These are phyloP conservation scores for Apamea epomidion DNA, from an alignment of 2,888 invertebrate genomes.

Conservation along the genomic window DNA sequence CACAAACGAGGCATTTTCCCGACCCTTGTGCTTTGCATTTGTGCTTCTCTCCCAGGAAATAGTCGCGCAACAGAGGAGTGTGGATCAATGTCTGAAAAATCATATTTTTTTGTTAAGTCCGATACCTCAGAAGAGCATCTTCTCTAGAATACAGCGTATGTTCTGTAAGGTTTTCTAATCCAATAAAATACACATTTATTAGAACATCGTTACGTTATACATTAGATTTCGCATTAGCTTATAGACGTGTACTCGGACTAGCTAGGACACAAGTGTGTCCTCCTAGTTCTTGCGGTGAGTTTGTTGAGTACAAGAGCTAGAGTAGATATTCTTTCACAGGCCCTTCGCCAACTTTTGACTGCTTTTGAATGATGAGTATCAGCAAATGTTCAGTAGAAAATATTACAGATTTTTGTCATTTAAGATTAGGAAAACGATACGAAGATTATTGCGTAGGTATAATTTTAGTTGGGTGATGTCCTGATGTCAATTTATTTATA, in stretches of 20 bases:
- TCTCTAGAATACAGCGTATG: background rate
- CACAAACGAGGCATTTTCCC: constrained; percentile 97
- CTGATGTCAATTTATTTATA: constrained; percentile 4
- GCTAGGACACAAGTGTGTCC: background rate
- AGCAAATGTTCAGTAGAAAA: background rate
- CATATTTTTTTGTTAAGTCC: background rate
- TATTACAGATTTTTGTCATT: background rate
- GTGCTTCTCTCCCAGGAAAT: constrained; percentile 98
- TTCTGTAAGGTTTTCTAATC: background rate
- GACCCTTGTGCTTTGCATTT: constrained; percentile 94
- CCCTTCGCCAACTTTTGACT: background rate
- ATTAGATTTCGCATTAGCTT: constrained; percentile 27
- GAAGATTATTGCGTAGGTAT: no score
- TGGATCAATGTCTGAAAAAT: constrained; percentile 95
- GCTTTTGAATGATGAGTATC: background rate
- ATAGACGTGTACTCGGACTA: background rate
- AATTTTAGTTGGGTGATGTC: constrained; percentile 14
- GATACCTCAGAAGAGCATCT: background rate
- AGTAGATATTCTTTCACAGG: constrained; percentile 3
- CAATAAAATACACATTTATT: background rate
- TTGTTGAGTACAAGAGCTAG: background rate
- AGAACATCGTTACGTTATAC: constrained; percentile 8
- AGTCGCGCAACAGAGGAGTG: constrained; percentile 98
- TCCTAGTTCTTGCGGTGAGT: constrained; percentile 3
- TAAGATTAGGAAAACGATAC: background rate